These are phyloP conservation scores for Sphenopsis melanotis DNA, from an alignment of 2,797 vertebrate species.

Conservation along the genomic window DNA sequence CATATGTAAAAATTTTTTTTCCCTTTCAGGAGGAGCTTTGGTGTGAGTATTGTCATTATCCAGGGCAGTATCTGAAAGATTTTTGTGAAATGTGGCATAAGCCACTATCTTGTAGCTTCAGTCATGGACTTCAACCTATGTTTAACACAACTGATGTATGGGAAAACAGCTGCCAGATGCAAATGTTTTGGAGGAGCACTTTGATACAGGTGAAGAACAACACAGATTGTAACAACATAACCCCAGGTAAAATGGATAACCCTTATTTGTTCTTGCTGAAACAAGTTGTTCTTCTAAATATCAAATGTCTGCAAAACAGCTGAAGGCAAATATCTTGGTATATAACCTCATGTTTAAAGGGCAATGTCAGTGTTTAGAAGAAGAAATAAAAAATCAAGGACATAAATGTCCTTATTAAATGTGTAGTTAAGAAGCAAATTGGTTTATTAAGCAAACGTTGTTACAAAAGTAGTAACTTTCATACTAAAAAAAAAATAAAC, in stretches of 20 bases:
- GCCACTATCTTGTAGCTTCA: neutral
- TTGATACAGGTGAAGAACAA: neutral
- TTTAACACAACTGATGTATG: neutral
- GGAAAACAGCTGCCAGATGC: neutral
- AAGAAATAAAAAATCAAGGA: neutral
- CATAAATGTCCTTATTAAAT: neutral
- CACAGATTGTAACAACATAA: neutral
- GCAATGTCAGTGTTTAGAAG: neutral
- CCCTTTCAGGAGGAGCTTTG: neutral
- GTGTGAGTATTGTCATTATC: neutral
- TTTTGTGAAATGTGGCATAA: neutral
- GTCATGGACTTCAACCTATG: neutral
- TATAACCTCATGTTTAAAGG: neutral
- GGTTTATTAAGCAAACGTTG: neutral
- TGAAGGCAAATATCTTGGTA: neutral
- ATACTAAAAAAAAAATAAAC: neutral
- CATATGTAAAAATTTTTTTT: accelerated
- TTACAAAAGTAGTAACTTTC: neutral
- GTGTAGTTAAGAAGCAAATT: neutral
- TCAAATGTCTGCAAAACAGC: neutral
- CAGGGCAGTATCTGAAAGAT: neutral
- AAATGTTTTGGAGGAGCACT: neutral
- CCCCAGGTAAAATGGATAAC: neutral
- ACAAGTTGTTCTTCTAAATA: neutral
- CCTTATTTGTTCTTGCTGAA: neutral